These are phyloP conservation scores for Drosophila sordidula DNA, from an alignment of 2,888 invertebrate genomes.

Conservation along the genomic window DNA sequence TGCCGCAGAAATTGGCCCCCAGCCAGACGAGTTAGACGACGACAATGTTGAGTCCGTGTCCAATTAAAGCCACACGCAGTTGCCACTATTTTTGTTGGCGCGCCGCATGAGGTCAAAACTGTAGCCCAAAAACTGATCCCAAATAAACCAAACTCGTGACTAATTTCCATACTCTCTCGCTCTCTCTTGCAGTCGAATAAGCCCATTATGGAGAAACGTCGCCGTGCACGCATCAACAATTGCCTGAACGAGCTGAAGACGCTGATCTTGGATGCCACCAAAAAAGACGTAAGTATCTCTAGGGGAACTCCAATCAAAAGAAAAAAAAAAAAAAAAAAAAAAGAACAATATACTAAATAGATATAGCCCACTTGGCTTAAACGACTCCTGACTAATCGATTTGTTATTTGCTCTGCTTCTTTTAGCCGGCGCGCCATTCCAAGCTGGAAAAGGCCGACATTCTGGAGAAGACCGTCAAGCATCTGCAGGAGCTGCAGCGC, in stretches of 20 bases:
- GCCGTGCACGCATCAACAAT: slow-evolving; percentile 95
- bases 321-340: neutral
- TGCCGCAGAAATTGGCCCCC: slow-evolving; percentile 72
- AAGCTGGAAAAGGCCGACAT: slow-evolving; percentile 98
- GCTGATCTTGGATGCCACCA: slow-evolving; percentile 92
- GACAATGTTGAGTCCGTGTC: slow-evolving; percentile 59
- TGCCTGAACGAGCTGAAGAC: slow-evolving; percentile 95
- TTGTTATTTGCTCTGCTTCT: slow-evolving; percentile 63
- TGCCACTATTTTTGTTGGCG: slow-evolving; percentile 66
- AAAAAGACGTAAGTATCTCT: slow-evolving; percentile 93
- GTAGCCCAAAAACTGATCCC: slow-evolving; percentile 11
- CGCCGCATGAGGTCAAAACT: slow-evolving; percentile 77
- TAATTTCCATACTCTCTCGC: slow-evolving; percentile 48
- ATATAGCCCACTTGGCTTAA: neutral
- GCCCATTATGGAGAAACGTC: slow-evolving; percentile 96
- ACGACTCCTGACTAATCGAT: slow-evolving; percentile 25
- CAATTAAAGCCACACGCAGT: slow-evolving; percentile 80
- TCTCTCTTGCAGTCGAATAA: slow-evolving; percentile 91
- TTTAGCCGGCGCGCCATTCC: slow-evolving; percentile 95
- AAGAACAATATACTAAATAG: too few relatives aligned
- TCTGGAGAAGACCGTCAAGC: slow-evolving; percentile 96
- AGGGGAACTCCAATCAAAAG: too few relatives aligned
- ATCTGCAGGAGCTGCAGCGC: slow-evolving; percentile 94
- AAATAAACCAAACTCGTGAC: slow-evolving; percentile 38
- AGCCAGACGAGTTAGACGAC: slow-evolving; percentile 63